Conservation (phyloP, 2,888 invertebrate genomes). For the Acrobasis repandana region DNA sequence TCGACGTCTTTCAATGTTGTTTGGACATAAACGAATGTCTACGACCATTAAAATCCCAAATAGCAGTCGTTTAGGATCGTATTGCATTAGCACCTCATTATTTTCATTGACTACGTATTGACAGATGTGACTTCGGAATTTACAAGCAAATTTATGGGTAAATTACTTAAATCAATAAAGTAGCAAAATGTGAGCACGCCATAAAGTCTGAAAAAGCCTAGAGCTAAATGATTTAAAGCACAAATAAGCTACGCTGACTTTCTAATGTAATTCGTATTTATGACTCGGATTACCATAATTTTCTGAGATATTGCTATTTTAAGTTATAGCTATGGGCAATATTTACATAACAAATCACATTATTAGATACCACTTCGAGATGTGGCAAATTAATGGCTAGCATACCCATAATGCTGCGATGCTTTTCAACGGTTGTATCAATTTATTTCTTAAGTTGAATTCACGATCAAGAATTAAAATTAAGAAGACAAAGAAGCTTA, state of each 20-base stretch:
- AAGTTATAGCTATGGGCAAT: slow-evolving; percentile 43
- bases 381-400: slow-evolving; percentile 19
- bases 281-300: slow-evolving; percentile 51
- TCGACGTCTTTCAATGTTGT: slow-evolving; percentile 44
- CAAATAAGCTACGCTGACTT: slow-evolving; percentile 50
- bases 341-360: slow-evolving; percentile 15
- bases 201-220: slow-evolving; percentile 11
- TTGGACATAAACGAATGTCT: slow-evolving; percentile 42
- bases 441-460: too few species aligned
- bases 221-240: slow-evolving; percentile 51
- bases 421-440: too few species aligned
- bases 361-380: background rate
- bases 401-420: background rate
- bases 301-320: slow-evolving; percentile 52
- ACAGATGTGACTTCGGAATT: background rate
- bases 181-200: slow-evolving; percentile 32
- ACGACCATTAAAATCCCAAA: background rate
- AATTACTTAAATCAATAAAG: slow-evolving; percentile 23
- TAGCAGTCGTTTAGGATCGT: background rate
- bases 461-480: too few species aligned
- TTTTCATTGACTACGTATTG: background rate
- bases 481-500: too few species aligned
- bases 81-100: background rate
- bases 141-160: background rate
- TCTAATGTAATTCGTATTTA: slow-evolving; percentile 53